These are phyloP conservation scores for Tribolium castaneum DNA, from an alignment of 1,140 invertebrate genomes.

Conservation along the genomic window DNA sequence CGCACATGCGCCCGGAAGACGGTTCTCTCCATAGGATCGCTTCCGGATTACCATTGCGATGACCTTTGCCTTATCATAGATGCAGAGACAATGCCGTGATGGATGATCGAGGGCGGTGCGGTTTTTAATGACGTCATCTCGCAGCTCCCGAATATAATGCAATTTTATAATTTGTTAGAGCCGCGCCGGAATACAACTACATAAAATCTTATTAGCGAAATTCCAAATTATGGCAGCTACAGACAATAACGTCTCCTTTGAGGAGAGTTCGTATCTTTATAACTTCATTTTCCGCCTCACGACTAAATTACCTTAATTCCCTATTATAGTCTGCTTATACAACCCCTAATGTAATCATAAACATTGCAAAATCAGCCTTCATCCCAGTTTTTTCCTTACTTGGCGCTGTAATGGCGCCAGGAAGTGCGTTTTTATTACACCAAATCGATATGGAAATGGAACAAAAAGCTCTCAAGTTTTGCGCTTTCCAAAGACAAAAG, in stretches of 20 bases:
- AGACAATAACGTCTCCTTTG: constrained; percentile 52
- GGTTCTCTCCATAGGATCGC: constrained; percentile 1
- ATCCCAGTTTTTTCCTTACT: background rate
- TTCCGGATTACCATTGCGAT: constrained; percentile 13
- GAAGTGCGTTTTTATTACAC: background rate
- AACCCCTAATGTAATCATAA: constrained; percentile 49
- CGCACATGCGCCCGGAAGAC: constrained; percentile 45
- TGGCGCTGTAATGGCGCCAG: constrained; percentile 18
- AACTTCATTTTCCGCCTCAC: constrained; percentile 50
- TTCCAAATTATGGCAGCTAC: constrained; percentile 53
- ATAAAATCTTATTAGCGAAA: constrained; percentile 50
- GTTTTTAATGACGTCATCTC: constrained; percentile 38
- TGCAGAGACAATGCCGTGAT: constrained; percentile 6
- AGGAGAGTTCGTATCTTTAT: constrained; percentile 50
- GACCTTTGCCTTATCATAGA: constrained; percentile 10
- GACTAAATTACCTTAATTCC: constrained; percentile 51
- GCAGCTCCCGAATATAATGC: constrained; percentile 18
- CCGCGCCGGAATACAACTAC: constrained; percentile 2
- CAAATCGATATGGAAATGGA: constrained; percentile 28
- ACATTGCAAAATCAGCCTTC: constrained; percentile 43
- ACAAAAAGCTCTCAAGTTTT: too few relatives aligned
- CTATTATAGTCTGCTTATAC: constrained; percentile 47
- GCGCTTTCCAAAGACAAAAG: too few relatives aligned
- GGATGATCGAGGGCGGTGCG: constrained; percentile 5
- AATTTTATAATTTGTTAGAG: constrained; percentile 43